phyloP scores from a whole-genome alignment of 1,140 invertebrate genomes.

The Bombus sylvicola region DNA sequence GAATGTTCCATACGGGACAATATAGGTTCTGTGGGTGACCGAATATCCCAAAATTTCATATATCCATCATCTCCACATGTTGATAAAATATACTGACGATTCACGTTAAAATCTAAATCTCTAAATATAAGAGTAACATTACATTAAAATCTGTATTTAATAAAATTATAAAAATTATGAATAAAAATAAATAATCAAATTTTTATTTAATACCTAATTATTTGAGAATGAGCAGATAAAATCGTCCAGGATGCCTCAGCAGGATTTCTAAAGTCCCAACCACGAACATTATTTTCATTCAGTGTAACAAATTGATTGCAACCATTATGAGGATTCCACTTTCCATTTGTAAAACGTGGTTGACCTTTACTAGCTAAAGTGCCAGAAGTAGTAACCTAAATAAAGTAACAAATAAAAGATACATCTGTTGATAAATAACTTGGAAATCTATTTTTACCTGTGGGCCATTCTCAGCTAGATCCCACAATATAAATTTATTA shows the following conservation, averaged over 20 bases:
- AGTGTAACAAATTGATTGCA: conserved; percentile 92
- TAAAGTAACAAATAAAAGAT: conserved; percentile 10
- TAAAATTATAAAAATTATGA: not conserved
- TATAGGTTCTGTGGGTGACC: conserved; percentile 90
- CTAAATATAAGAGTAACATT: conserved; percentile 77
- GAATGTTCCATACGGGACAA: conserved; percentile 94
- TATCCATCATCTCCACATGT: conserved; percentile 97
- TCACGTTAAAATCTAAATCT: conserved; percentile 98
- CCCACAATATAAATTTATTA: conserved; percentile 84
- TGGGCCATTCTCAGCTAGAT: conserved; percentile 81
- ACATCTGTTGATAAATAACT: not conserved
- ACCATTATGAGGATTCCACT: conserved; percentile 97
- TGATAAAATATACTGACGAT: conserved; percentile 96
- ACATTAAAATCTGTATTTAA: conserved; percentile 10
- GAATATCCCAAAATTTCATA: conserved; percentile 97
- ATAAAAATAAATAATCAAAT: not conserved
- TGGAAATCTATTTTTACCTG: conserved; percentile 76
- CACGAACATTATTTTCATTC: conserved; percentile 92
- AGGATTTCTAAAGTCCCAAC: conserved; percentile 92
- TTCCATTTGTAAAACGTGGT: conserved; percentile 90
- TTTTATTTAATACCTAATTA: conserved; percentile 84
- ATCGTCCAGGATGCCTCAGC: conserved; percentile 91
- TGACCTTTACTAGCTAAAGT: conserved; percentile 87
- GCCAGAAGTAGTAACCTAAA: conserved; percentile 77
- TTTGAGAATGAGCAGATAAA: conserved; percentile 93